phyloP scores from a whole-genome alignment of 2,113 vertebrate genomes.

The Pseudonaja textilis region DNA sequence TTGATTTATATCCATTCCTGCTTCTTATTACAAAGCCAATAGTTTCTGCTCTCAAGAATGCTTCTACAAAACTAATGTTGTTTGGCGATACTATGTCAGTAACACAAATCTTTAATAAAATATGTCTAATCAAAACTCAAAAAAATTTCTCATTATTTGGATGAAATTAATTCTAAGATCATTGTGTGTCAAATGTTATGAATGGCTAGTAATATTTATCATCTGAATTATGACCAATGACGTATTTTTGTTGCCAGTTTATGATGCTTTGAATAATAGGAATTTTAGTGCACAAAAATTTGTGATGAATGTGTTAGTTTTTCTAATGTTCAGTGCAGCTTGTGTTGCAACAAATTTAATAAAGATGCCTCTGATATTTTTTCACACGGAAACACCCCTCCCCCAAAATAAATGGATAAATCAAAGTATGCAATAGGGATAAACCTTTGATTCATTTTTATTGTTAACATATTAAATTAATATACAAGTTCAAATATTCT shows the following conservation, averaged over 20 bases:
- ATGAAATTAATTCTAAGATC: not conserved
- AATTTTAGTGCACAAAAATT: not conserved
- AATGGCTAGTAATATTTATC: not conserved
- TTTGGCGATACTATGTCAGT: not conserved
- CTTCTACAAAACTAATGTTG: not conserved
- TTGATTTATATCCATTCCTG: not conserved
- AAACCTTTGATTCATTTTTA: slow-evolving; percentile 58
- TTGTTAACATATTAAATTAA: slow-evolving; percentile 51
- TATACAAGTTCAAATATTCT: slow-evolving; percentile 35
- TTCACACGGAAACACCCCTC: slow-evolving; percentile 25
- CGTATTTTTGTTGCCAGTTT: not conserved
- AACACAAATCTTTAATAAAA: not conserved
- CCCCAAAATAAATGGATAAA: slow-evolving; percentile 13
- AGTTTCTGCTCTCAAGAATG: not conserved
- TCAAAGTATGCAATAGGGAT: slow-evolving; percentile 28
- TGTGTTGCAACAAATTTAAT: not conserved
- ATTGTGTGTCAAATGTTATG: not conserved
- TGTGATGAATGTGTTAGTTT: not conserved
- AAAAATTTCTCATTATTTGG: not conserved
- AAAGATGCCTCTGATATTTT: not conserved
- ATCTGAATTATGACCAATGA: not conserved
- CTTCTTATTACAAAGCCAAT: not conserved
- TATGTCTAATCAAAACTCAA: not conserved
- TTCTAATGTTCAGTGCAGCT: not conserved
- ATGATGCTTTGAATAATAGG: not conserved